Conservation (phyloP, 1,140 invertebrate genomes). For the Drosophila subobscura region DNA sequence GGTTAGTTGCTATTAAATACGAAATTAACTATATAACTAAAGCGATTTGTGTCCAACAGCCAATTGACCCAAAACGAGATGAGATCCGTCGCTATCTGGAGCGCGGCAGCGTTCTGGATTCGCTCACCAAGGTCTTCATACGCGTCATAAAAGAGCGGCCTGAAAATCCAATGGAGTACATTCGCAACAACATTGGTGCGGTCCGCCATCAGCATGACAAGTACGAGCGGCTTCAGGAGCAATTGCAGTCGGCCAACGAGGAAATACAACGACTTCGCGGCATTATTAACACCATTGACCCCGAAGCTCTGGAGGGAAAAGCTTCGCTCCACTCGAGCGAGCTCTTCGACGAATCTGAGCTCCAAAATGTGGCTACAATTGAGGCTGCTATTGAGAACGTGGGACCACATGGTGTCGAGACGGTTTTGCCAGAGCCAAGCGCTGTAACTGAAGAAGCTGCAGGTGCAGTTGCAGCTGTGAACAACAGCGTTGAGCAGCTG, state of each 20-base stretch:
- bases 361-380: background rate
- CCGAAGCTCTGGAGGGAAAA: conserved; percentile 55
- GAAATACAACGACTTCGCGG: conserved; percentile 72
- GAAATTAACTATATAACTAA: background rate
- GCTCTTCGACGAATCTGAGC: conserved; percentile 24
- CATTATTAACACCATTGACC: conserved; percentile 70
- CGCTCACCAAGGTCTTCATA: conserved; percentile 93
- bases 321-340: conserved; percentile 12
- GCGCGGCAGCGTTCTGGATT: conserved; percentile 94
- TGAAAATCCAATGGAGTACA: conserved; percentile 94
- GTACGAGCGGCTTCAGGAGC: conserved; percentile 71
- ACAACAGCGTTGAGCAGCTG: conserved; percentile 23
- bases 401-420: background rate
- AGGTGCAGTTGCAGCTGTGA: background rate
- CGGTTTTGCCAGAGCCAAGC: background rate
- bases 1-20: conserved; percentile 38
- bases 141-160: conserved; percentile 96
- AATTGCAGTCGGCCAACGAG: conserved; percentile 65
- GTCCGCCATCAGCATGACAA: conserved; percentile 70
- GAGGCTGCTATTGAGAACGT: background rate
- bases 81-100: conserved; percentile 96
- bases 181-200: conserved; percentile 85
- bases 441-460: conserved; percentile 5
- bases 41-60: conserved; percentile 83
- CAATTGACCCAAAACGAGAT: conserved; percentile 94